These are phyloP conservation scores for Mohoua ochrocephala DNA, from an alignment of 2,113 vertebrate species.

Conservation along the genomic window DNA sequence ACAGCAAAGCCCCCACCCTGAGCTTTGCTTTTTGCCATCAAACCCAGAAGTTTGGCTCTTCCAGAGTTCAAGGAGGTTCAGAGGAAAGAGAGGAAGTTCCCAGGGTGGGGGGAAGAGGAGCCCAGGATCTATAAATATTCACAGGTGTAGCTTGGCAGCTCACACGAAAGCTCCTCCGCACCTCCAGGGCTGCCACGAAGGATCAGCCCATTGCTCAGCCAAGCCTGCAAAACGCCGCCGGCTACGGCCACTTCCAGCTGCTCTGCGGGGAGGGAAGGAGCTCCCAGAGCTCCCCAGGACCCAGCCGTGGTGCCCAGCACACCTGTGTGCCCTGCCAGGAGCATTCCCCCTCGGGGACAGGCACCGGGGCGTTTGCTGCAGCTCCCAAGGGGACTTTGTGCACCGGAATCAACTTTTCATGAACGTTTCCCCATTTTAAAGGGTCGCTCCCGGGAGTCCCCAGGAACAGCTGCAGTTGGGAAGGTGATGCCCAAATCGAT, in stretches of 20 bases:
- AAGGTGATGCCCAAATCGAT: not conserved
- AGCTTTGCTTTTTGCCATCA: not conserved
- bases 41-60: not conserved
- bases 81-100: not conserved
- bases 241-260: not conserved
- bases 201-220: not conserved
- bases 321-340: not conserved
- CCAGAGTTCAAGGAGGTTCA: not conserved
- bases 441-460: rapidly evolving
- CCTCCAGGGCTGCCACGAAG: not conserved
- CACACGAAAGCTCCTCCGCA: not conserved
- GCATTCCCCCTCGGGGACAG: not conserved
- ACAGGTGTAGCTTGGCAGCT: not conserved
- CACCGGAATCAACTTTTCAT: not conserved
- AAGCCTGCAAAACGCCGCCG: not conserved
- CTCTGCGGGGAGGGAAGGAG: rapidly evolving
- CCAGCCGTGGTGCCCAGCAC: rapidly evolving
- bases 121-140: not conserved
- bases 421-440: not conserved
- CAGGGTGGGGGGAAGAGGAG: not conserved
- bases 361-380: rapidly evolving
- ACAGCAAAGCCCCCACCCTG: rapidly evolving
- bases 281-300: not conserved
- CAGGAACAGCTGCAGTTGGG: rapidly evolving
- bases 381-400: not conserved